Conservation (phyloP, 2,797 vertebrate genomes). For the Scolopax bukidnonensis region DNA sequence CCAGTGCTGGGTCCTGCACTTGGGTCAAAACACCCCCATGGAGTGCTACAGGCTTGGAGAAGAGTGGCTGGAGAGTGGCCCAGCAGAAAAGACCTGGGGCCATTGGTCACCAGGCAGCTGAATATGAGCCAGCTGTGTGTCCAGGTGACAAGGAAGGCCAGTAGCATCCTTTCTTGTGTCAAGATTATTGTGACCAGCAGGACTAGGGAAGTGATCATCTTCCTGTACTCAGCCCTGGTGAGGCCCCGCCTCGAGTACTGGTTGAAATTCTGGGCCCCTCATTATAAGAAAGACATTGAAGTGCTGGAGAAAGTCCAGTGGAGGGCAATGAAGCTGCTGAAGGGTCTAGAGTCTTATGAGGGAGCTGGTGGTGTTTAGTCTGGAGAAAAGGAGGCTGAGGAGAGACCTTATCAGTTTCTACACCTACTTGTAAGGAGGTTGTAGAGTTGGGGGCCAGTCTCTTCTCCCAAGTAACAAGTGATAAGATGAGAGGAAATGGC, state of each 20-base stretch:
- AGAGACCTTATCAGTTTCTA: not conserved
- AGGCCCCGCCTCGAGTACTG: not conserved
- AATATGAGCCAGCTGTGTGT: not conserved
- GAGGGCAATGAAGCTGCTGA: not conserved
- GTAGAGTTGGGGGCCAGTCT: not conserved
- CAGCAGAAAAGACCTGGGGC: not conserved
- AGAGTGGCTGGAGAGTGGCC: not conserved
- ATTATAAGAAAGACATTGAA: not conserved
- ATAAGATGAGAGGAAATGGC: not conserved
- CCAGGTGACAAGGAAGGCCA: not conserved
- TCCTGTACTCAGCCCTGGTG: not conserved
- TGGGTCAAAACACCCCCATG: not conserved
- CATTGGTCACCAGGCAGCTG: not conserved
- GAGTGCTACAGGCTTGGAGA: not conserved
- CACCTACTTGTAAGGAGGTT: not conserved
- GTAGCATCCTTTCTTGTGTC: not conserved
- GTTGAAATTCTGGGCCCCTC: not conserved
- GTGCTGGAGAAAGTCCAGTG: not conserved
- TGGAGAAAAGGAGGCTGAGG: not conserved
- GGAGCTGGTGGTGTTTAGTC: not conserved
- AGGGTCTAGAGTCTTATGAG: not conserved
- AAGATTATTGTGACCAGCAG: not conserved
- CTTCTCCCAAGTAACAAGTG: not conserved
- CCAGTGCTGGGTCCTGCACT: not conserved
- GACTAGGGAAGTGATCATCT: not conserved